Conservation (phyloP, 2,888 invertebrate species). For the Fissipunctia ypsillon region DNA sequence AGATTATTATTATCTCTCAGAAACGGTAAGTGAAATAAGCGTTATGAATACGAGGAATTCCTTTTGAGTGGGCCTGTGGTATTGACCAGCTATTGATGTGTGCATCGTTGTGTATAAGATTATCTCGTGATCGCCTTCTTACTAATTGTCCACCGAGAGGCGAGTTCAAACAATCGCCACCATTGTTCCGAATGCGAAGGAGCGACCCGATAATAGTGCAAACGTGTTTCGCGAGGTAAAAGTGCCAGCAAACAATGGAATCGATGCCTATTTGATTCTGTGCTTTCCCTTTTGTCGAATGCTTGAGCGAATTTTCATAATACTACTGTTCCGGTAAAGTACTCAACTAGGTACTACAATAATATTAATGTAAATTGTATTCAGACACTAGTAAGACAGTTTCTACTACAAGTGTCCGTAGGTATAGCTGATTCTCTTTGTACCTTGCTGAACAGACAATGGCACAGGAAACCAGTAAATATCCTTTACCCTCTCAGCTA, state of each 20-base stretch:
- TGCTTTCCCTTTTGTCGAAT: slow-evolving; percentile 83
- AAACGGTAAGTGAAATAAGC: slow-evolving; percentile 32
- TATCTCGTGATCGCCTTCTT: slow-evolving; percentile 76
- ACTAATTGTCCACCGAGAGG: slow-evolving; percentile 75
- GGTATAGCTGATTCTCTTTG: slow-evolving; percentile 1
- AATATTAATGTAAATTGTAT: slow-evolving; percentile 49
- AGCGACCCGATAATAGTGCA: slow-evolving; percentile 79
- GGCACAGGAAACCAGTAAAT: slow-evolving; percentile 9
- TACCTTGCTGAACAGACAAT: slow-evolving; percentile 7
- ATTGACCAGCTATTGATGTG: slow-evolving; percentile 48
- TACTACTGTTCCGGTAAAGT: slow-evolving; percentile 70
- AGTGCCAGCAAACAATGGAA: slow-evolving; percentile 82
- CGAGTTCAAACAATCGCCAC: slow-evolving; percentile 78
- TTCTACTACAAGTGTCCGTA: slow-evolving; percentile 10
- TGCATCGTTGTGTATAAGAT: slow-evolving; percentile 42
- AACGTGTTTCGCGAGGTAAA: slow-evolving; percentile 82
- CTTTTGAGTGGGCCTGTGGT: slow-evolving; percentile 24
- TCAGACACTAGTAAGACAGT: slow-evolving; percentile 16
- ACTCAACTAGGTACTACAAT: slow-evolving; percentile 63
- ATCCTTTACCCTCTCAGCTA: slow-evolving; percentile 1
- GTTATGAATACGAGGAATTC: slow-evolving; percentile 52
- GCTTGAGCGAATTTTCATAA: slow-evolving; percentile 77
- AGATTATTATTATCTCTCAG: slow-evolving; percentile 31
- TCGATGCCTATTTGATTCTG: slow-evolving; percentile 80
- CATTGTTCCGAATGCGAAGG: slow-evolving; percentile 81